These are phyloP conservation scores for Helicoverpa armigera DNA, from an alignment of 1,140 invertebrate genomes.

Conservation along the genomic window DNA sequence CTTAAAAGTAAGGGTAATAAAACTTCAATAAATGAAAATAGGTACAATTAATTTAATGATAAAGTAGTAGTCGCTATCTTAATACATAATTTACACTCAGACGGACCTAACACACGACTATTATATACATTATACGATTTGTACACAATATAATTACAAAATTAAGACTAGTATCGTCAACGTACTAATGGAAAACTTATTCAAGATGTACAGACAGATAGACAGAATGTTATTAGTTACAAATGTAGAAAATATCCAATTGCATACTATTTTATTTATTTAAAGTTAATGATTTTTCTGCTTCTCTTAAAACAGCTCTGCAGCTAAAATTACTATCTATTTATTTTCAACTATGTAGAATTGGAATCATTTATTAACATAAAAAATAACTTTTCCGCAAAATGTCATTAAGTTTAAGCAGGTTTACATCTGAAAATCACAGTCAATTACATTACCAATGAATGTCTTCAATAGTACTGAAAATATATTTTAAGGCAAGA, in stretches of 20 bases:
- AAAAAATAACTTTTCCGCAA: background rate
- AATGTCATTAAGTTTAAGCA: background rate
- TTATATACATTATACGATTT: constrained; percentile 61
- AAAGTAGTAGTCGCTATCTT: constrained; percentile 65
- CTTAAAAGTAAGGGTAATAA: constrained; percentile 51
- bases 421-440: constrained; percentile 2
- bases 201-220: background rate
- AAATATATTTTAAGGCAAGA: background rate
- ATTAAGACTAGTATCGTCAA: constrained; percentile 48
- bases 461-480: constrained; percentile 1
- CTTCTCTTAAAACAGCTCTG: no score
- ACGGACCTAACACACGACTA: constrained; percentile 60
- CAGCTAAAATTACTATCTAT: no score
- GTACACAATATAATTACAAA: constrained; percentile 49
- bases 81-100: constrained; percentile 76
- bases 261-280: background rate
- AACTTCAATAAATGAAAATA: constrained; percentile 73
- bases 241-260: constrained; percentile 5
- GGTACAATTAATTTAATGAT: constrained; percentile 81
- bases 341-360: background rate
- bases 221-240: background rate
- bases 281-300: no score
- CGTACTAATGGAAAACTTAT: constrained; percentile 32
- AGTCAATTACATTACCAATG: constrained; percentile 29
- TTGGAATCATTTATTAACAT: background rate